Conservation (phyloP, 2,113 vertebrate species). For the Sapayoa aenigma region DNA sequence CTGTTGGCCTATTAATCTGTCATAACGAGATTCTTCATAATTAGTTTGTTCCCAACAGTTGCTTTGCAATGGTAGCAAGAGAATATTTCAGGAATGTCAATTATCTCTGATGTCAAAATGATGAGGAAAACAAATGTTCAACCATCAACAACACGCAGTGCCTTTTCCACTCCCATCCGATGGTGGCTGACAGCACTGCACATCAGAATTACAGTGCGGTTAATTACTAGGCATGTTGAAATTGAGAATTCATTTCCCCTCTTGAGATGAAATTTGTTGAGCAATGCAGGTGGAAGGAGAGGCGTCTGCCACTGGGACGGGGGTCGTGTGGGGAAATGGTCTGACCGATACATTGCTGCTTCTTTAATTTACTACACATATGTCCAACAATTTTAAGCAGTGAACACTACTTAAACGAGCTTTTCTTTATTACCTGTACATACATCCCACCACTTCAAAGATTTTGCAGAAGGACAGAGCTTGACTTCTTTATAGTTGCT, state of each 20-base stretch:
- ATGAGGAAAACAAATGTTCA: slow-evolving; percentile 67
- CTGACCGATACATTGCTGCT: not conserved
- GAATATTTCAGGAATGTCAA: slow-evolving; percentile 74
- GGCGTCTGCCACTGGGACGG: not conserved
- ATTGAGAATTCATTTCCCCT: slow-evolving; percentile 32
- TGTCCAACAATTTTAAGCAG: not conserved
- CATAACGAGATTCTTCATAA: slow-evolving; percentile 71
- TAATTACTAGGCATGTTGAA: slow-evolving; percentile 50
- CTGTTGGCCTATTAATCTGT: slow-evolving; percentile 70
- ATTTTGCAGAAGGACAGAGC: not conserved
- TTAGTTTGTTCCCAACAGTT: slow-evolving; percentile 76
- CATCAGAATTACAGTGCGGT: slow-evolving; percentile 18
- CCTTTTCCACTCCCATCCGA: slow-evolving; percentile 46
- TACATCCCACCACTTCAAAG: slow-evolving; percentile 7
- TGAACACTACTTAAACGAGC: slow-evolving; percentile 51
- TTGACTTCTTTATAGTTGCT: not conserved
- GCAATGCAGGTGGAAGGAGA: not conserved
- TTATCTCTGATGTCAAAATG: slow-evolving; percentile 69
- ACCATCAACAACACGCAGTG: slow-evolving; percentile 63
- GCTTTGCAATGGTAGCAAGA: slow-evolving; percentile 50
- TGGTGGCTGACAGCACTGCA: slow-evolving; percentile 61
- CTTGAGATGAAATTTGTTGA: slow-evolving; percentile 27
- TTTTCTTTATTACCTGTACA: slow-evolving; percentile 37
- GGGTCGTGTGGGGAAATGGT: not conserved
- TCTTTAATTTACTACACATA: slow-evolving; percentile 47